Percentiles rank a stretch among this genome's conserved stretches.
Evolutionary conservation across 2,797 vertebrate genomes (phyloP).

Genomic region (Pangasius mekongensis): DNA sequence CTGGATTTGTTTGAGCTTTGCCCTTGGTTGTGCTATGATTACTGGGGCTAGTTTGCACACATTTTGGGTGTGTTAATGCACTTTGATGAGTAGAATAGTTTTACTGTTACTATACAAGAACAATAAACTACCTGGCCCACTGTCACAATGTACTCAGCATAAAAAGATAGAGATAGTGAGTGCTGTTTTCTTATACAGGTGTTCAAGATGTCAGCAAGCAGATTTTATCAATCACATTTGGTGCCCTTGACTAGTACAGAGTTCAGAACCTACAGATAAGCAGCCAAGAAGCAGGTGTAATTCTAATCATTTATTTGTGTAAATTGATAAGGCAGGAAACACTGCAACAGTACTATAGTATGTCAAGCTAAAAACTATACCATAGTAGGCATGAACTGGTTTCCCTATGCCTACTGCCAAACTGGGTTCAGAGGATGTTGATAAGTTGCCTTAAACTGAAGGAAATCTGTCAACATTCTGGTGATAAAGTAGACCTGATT

Average conservation of each 20-base stretch:
- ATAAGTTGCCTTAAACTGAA: background rate
- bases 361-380: background rate
- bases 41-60: background rate
- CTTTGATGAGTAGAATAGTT: background rate
- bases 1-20: background rate
- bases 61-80: background rate
- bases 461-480: background rate
- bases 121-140: background rate
- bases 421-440: background rate
- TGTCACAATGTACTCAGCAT: too few relatives aligned
- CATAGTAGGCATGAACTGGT: too few relatives aligned
- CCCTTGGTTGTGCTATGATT: background rate
- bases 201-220: background rate
- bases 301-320: background rate
- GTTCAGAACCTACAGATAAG: background rate
- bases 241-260: background rate
- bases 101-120: background rate
- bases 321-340: background rate
- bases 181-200: background rate
- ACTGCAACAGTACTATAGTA: background rate
- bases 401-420: background rate
- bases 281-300: background rate
- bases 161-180: background rate
- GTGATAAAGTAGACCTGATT: background rate
- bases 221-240: background rate